Evolutionary conservation across 2,888 invertebrate species (phyloP).

Genomic region (Amblyjoppa proteus): DNA sequence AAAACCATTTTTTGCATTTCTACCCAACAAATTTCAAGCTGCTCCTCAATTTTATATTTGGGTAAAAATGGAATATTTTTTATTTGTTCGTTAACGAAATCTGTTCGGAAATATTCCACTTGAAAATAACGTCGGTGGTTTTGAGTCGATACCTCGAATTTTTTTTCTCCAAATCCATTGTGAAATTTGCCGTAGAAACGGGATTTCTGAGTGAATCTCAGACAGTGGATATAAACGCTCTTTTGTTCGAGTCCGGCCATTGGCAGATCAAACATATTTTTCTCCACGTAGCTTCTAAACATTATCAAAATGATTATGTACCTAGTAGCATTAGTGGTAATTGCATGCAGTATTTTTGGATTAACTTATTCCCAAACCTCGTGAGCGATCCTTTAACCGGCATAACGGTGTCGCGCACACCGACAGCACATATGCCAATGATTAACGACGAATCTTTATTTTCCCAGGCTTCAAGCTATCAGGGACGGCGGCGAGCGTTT

Average conservation of each 20-base stretch:
- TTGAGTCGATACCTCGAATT: too few relatives aligned
- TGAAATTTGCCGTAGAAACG: neutral
- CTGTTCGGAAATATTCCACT: neutral
- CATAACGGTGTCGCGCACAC: neutral
- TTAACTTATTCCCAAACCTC: conserved; percentile 68
- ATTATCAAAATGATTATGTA: conserved; percentile 74
- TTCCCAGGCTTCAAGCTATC: conserved; percentile 40
- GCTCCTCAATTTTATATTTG: neutral
- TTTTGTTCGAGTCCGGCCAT: conserved; percentile 58
- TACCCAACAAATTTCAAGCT: neutral
- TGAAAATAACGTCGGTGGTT: neutral
- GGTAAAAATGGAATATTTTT: too few relatives aligned
- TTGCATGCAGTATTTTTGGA: conserved; percentile 77
- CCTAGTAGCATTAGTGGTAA: conserved; percentile 71
- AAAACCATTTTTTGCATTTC: neutral
- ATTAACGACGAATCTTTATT: conserved; percentile 12
- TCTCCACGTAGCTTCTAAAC: conserved; percentile 56
- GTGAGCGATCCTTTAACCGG: conserved; percentile 71
- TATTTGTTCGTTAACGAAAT: too few relatives aligned
- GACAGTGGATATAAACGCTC: conserved; percentile 1
- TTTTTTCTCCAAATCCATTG: neutral
- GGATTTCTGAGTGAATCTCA: conserved; percentile 41
- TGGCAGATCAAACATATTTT: conserved; percentile 55
- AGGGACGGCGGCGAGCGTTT: conserved; percentile 11
- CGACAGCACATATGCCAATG: neutral